Conservation (phyloP, 2,113 vertebrate species). For the Tupaia chinensis region DNA sequence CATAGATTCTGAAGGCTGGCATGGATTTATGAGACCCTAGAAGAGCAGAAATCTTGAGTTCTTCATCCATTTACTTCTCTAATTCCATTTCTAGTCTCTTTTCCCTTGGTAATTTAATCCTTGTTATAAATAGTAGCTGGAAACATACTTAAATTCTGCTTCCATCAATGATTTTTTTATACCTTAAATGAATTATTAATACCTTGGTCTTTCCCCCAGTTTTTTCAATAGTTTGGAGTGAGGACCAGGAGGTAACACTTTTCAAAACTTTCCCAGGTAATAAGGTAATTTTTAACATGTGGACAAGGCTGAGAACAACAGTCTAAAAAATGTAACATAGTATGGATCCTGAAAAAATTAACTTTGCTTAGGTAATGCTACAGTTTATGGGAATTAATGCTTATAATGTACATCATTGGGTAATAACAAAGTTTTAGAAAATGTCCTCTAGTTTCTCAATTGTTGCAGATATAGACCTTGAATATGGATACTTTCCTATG, state of each 20-base stretch:
- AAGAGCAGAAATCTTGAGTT: background rate
- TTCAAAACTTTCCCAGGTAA: background rate
- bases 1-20: background rate
- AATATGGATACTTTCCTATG: background rate
- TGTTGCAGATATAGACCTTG: background rate
- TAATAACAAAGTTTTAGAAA: background rate
- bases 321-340: background rate
- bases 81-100: background rate
- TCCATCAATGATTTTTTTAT: slow-evolving; percentile 6
- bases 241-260: background rate
- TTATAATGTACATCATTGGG: background rate
- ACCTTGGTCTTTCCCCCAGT: background rate
- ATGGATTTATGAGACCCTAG: background rate
- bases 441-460: background rate
- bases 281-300: background rate
- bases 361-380: background rate
- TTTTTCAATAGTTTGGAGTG: background rate
- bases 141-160: background rate
- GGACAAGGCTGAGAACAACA: background rate
- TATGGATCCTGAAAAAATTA: slow-evolving; percentile 6
- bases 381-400: background rate
- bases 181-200: background rate
- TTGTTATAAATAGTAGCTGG: background rate
- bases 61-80: background rate
- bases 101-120: background rate